Evolutionary conservation across 2,797 vertebrate species (phyloP).

Genomic region (Rhodeus uyekii): DNA sequence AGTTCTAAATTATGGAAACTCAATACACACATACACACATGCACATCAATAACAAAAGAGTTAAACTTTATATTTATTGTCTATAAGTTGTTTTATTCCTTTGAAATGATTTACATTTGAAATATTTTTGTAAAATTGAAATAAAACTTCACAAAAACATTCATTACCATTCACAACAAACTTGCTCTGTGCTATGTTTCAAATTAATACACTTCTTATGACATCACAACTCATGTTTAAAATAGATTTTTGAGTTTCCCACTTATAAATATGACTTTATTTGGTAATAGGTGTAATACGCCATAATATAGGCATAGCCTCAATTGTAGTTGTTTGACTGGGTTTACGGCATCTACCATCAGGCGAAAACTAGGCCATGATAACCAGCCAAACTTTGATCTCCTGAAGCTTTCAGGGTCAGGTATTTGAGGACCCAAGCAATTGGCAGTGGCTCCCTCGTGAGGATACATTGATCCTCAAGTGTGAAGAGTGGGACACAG

Average conservation of each 20-base stretch:
- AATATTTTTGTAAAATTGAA: not conserved
- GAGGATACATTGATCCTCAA: constrained; percentile 20
- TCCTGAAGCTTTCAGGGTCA: not conserved
- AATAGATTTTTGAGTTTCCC: not conserved
- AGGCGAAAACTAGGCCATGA: not conserved
- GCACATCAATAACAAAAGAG: too few species aligned
- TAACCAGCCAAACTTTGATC: not conserved
- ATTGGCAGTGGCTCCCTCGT: not conserved
- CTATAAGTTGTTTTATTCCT: not conserved
- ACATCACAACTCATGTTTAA: not conserved
- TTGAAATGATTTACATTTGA: not conserved
- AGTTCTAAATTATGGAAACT: not conserved
- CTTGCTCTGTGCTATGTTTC: not conserved
- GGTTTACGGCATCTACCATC: not conserved
- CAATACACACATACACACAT: too few species aligned
- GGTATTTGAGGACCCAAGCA: not conserved
- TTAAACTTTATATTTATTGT: too few species aligned
- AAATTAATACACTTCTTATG: not conserved
- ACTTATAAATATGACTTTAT: not conserved
- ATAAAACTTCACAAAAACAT: not conserved
- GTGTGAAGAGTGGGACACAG: constrained; percentile 64
- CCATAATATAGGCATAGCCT: not conserved
- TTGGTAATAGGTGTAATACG: not conserved
- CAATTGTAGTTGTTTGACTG: not conserved
- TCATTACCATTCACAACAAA: not conserved